Conservation (phyloP, 64 coral and sea anemone species). For the Porites lutea region DNA sequence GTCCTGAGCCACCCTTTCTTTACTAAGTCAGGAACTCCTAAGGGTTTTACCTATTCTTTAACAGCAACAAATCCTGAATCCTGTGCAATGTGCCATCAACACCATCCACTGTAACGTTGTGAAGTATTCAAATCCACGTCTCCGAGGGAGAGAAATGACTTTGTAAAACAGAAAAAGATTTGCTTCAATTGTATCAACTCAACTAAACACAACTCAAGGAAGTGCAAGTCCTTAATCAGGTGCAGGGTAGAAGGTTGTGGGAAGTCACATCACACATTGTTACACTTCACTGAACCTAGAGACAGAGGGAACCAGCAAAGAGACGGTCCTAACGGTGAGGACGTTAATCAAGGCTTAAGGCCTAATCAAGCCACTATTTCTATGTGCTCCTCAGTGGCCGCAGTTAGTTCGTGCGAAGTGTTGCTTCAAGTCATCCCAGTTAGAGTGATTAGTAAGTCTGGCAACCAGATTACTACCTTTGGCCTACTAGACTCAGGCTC, state of each 20-base stretch:
- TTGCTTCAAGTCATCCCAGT: conserved; percentile 68
- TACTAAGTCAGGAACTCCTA: neutral
- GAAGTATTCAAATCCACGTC: conserved; percentile 61
- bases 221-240: conserved; percentile 22
- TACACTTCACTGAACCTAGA: conserved; percentile 29
- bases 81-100: neutral
- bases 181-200: conserved; percentile 69
- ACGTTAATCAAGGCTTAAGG: neutral
- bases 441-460: conserved; percentile 25
- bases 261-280: conserved; percentile 57
- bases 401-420: neutral
- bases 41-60: neutral
- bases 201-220: conserved; percentile 20
- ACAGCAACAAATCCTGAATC: neutral
- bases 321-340: neutral
- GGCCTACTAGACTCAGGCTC: too few species aligned
- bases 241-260: conserved; percentile 45
- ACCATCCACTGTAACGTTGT: conserved; percentile 28
- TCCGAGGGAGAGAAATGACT: conserved; percentile 25
- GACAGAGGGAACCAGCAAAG: neutral
- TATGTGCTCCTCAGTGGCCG: neutral
- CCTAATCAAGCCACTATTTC: conserved; percentile 20
- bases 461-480: conserved; percentile 55
- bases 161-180: conserved; percentile 40
- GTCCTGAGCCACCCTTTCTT: conserved; percentile 73